These are phyloP conservation scores for Zaprionus davidi DNA, from an alignment of 1,140 invertebrate species.

Conservation along the genomic window DNA sequence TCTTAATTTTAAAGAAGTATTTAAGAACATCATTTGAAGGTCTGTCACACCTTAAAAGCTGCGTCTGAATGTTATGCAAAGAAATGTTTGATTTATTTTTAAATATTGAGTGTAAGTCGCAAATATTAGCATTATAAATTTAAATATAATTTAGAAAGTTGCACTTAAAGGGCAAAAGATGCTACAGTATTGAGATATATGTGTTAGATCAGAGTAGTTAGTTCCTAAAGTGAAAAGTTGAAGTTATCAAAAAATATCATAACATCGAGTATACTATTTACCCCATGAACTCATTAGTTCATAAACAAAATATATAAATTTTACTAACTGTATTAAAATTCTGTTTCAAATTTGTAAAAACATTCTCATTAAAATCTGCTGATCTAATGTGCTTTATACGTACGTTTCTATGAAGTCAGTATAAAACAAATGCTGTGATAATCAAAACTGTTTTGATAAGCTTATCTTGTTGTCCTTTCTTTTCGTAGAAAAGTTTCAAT, in stretches of 20 bases:
- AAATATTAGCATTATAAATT: too few relatives aligned
- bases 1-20: not conserved
- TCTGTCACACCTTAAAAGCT: not conserved
- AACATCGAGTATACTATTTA: too few relatives aligned
- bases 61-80: not conserved
- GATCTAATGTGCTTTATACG: not conserved
- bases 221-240: too few relatives aligned
- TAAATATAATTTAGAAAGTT: too few relatives aligned
- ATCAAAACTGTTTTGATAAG: slow-evolving; percentile 1
- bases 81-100: not conserved
- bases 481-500: not conserved
- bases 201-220: too few relatives aligned
- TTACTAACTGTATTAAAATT: not conserved
- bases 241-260: too few relatives aligned
- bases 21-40: not conserved
- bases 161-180: not conserved
- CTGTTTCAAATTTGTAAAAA: not conserved
- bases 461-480: slow-evolving; percentile 4
- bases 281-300: too few relatives aligned
- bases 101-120: not conserved
- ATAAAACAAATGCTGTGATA: not conserved
- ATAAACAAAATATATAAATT: not conserved
- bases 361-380: too few relatives aligned
- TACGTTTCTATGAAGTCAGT: not conserved
- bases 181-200: not conserved